These are phyloP conservation scores for Cetoscarus ocellatus DNA, from an alignment of 2,797 vertebrate species.

Conservation along the genomic window DNA sequence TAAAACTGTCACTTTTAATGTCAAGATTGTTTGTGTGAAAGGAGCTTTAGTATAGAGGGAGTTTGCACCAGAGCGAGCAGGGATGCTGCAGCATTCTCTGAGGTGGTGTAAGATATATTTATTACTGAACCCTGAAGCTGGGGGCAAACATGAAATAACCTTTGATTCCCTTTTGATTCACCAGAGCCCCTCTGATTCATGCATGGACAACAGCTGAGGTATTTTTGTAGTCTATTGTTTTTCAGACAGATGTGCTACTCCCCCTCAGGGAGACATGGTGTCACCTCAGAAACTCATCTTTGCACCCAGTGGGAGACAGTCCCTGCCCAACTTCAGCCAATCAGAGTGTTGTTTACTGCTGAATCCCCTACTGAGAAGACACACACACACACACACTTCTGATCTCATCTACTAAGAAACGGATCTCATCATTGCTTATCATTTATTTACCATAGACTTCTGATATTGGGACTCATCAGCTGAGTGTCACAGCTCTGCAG, in stretches of 20 bases:
- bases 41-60: neutral
- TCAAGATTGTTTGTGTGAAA: too few species aligned
- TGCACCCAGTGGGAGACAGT: constrained; percentile 45
- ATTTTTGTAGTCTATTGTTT: constrained; percentile 23
- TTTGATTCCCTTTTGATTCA: constrained; percentile 17
- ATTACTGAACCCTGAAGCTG: constrained; percentile 13
- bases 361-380: neutral
- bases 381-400: neutral
- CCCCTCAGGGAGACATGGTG: constrained; percentile 35
- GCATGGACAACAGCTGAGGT: neutral
- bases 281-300: constrained; percentile 47
- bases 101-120: constrained; percentile 26
- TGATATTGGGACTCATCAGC: too few species aligned
- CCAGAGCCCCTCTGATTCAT: neutral
- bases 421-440: neutral
- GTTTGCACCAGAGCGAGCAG: constrained; percentile 17
- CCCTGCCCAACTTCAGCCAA: constrained; percentile 43
- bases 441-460: too few species aligned
- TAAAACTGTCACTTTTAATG: too few species aligned
- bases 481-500: neutral
- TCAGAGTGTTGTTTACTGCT: constrained; percentile 53
- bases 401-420: constrained; percentile 49
- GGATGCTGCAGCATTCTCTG: constrained; percentile 51
- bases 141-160: constrained; percentile 22
- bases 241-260: constrained; percentile 42